phyloP scores from a whole-genome alignment of 2,888 invertebrate genomes.

The Theristus sp. region DNA sequence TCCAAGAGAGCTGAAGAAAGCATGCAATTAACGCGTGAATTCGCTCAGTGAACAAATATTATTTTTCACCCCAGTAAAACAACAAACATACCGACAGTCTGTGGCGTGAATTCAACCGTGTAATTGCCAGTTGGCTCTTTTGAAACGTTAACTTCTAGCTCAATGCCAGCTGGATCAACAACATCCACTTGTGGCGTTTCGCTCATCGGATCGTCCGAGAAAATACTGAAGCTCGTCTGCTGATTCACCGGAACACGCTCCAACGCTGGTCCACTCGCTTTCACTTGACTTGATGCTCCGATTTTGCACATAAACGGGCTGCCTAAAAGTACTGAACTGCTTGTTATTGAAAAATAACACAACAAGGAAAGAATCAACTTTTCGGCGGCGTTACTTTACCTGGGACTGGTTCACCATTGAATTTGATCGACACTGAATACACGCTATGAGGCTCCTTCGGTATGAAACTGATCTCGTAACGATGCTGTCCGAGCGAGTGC shows the following conservation, averaged over 20 bases:
- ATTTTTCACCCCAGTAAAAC: no score
- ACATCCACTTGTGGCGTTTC: not conserved
- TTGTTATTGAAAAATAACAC: not conserved
- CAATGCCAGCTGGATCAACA: slow-evolving; percentile 37
- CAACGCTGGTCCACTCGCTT: slow-evolving; percentile 47
- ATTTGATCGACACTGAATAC: slow-evolving; percentile 19
- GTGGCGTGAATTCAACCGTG: slow-evolving; percentile 55
- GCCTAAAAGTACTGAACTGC: slow-evolving; percentile 44
- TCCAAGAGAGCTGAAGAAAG: no score
- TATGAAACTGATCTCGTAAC: slow-evolving; percentile 28
- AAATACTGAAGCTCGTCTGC: slow-evolving; percentile 39
- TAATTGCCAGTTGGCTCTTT: slow-evolving; percentile 48
- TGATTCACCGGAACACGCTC: slow-evolving; percentile 50
- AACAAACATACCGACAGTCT: slow-evolving; percentile 46
- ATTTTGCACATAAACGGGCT: slow-evolving; percentile 86
- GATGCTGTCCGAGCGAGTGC: slow-evolving; percentile 68
- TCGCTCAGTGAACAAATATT: no score
- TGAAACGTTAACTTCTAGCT: slow-evolving; percentile 51
- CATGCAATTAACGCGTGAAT: no score
- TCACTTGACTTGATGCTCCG: slow-evolving; percentile 46
- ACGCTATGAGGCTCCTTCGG: slow-evolving; percentile 21
- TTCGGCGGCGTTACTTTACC: no score
- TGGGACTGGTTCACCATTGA: slow-evolving; percentile 39
- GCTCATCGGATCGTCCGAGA: slow-evolving; percentile 29
- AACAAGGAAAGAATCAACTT: not conserved